Percentiles rank a stretch among this genome's conserved stretches.
phyloP scores from a whole-genome alignment of 2,888 invertebrate species.

The Scaptodrosophila latifasciaeformis region DNA sequence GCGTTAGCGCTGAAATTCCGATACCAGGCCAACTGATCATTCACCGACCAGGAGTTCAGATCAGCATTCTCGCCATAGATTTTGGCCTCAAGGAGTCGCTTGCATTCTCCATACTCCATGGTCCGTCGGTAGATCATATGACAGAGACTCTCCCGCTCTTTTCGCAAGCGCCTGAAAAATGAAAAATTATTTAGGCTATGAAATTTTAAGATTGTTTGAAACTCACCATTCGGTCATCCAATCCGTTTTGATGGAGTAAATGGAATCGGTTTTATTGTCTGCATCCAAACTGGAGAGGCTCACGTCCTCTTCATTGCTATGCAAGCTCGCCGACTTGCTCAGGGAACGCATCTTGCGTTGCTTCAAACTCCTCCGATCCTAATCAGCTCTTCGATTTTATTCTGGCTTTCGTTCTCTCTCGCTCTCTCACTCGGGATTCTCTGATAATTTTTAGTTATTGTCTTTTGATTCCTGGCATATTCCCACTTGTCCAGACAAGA shows the following conservation, averaged over 20 bases:
- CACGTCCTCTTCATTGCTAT: constrained; percentile 53
- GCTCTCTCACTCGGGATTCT: constrained; percentile 3
- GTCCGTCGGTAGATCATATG: constrained; percentile 80
- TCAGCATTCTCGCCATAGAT: constrained; percentile 74
- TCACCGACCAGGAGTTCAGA: constrained; percentile 71
- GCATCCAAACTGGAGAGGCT: constrained; percentile 74
- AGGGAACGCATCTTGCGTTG: constrained; percentile 43
- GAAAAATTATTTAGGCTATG: background rate
- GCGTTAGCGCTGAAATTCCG: constrained; percentile 64
- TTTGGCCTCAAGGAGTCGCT: constrained; percentile 77
- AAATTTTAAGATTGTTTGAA: background rate
- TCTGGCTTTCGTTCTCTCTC: constrained; percentile 1
- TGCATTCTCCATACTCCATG: constrained; percentile 79
- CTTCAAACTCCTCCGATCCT: background rate
- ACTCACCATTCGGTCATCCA: constrained; percentile 88
- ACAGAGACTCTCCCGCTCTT: constrained; percentile 84
- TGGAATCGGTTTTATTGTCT: constrained; percentile 81
- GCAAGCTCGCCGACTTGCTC: constrained; percentile 39
- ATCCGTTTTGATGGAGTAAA: constrained; percentile 84
- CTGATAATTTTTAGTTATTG: constrained; percentile 42
- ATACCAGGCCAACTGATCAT: constrained; percentile 63
- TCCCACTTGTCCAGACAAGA: no score
- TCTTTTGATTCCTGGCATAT: no score
- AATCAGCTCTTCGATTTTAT: constrained; percentile 1
- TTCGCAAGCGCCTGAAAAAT: constrained; percentile 82